Percentiles rank a stretch among this genome's conserved stretches.
Conservation (phyloP, 1,140 invertebrate genomes). For the Scaptomyza pallida region DNA sequence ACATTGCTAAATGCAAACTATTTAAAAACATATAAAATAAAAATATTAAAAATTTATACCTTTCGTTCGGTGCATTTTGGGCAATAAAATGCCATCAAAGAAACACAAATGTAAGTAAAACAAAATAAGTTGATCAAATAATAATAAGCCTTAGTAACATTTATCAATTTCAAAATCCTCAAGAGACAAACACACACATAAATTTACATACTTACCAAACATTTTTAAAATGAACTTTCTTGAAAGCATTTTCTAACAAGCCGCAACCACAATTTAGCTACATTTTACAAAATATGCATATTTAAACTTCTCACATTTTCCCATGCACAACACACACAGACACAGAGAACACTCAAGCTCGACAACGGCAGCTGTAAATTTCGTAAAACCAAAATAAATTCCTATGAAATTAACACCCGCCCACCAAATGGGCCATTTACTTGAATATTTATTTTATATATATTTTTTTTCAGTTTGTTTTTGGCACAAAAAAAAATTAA, state of each 20-base stretch:
- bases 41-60: constrained; percentile 1
- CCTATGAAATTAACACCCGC: constrained; percentile 68
- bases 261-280: not conserved
- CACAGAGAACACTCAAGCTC: not conserved
- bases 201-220: not conserved
- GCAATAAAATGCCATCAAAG: no score
- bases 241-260: not conserved
- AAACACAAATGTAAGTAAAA: no score
- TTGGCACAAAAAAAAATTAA: constrained; percentile 34
- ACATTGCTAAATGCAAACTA: constrained; percentile 17
- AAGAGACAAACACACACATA: not conserved
- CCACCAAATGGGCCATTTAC: constrained; percentile 51
- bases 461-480: constrained; percentile 11
- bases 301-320: constrained; percentile 40
- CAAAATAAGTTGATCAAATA: no score
- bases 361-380: constrained; percentile 50
- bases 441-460: constrained; percentile 15
- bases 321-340: constrained; percentile 32
- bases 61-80: no score
- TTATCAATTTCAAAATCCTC: no score
- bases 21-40: constrained; percentile 16
- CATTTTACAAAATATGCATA: not conserved
- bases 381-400: constrained; percentile 69
- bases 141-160: no score
- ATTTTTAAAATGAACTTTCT: not conserved